Evolutionary conservation across 2,113 vertebrate genomes (phyloP).

Genomic region (Silurus asotus): DNA sequence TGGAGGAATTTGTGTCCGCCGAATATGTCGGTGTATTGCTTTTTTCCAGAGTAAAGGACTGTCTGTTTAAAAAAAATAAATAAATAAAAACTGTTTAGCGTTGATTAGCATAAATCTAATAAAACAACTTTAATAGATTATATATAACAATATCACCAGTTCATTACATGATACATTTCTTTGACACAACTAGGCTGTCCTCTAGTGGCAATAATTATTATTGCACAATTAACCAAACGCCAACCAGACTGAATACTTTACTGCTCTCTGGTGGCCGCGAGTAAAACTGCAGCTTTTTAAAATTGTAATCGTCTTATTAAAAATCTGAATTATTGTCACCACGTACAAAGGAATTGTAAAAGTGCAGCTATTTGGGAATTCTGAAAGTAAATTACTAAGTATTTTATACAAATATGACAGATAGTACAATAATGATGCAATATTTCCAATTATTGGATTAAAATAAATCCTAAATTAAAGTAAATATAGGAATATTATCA

Average conservation of each 20-base stretch:
- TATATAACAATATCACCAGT: not conserved
- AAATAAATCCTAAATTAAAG: not conserved
- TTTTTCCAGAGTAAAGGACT: constrained; percentile 57
- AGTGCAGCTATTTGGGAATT: not conserved
- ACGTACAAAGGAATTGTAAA: not conserved
- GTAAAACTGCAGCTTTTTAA: constrained; percentile 18
- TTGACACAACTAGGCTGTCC: not conserved
- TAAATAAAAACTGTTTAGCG: not conserved
- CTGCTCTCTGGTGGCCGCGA: constrained; percentile 37
- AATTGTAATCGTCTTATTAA: not conserved
- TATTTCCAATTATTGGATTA: not conserved
- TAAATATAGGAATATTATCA: not conserved
- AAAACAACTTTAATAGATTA: not conserved
- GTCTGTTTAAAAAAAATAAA: constrained; percentile 55
- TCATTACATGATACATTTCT: not conserved
- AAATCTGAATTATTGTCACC: not conserved
- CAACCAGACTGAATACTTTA: not conserved
- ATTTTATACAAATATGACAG: not conserved
- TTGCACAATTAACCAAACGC: not conserved
- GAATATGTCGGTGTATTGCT: not conserved
- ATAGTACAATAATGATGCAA: not conserved
- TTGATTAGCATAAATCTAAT: not conserved
- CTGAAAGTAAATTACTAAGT: not conserved
- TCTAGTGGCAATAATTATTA: not conserved
- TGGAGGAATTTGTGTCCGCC: constrained; percentile 29